Evolutionary conservation across 2,888 invertebrate genomes (phyloP), one percentile per base, ranked within the genome.

Genomic region (Eulithis prunata): DNA sequence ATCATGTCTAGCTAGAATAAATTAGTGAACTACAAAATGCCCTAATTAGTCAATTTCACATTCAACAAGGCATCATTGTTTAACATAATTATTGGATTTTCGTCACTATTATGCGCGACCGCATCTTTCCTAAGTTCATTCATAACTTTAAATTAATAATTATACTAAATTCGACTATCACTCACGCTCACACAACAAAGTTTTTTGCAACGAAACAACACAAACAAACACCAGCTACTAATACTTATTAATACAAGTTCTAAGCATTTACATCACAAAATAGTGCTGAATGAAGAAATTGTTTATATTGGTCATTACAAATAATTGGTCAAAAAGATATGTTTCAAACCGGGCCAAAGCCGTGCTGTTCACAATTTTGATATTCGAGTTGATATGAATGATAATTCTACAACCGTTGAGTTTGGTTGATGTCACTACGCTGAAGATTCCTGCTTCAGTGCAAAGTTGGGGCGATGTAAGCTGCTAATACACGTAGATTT

Each of bases 401-500:
- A 79, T 78, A 59, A 21, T 21, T 67, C 83, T 81, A 89, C 88
- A 90, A 89, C 89, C 88, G 76, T 77, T 76, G 81, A 84, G 80
- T 80, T 75, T 77, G 85, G 86, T 85, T 87, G 87, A 81, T 80
- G 85, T 87, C 85, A 84, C 83, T 84, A 84, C 84, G 83, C 78
- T 82, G 85, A 90, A 89, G 87, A 80, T 78, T 87, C 87, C 89
- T 86, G 90, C 89, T 90, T 89, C 89, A 81, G 79, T 83, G 86
- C 84, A 74, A 74, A 74, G 72, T 75, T 71, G 71, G 72, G 76
- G 71, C 64, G 73, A 71, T 64, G 69, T 71, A 64, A 67, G 73
- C 71, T 77, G 66, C 94, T 94, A 97, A 93, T 97, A 97, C 86
- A 97, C 97, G 90, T 97, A 97, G 84, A 97, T 97, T 86, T 97